Base-by-base conservation (phyloP, 1,140 invertebrate genomes). In the Octopus sinensis region DNA sequence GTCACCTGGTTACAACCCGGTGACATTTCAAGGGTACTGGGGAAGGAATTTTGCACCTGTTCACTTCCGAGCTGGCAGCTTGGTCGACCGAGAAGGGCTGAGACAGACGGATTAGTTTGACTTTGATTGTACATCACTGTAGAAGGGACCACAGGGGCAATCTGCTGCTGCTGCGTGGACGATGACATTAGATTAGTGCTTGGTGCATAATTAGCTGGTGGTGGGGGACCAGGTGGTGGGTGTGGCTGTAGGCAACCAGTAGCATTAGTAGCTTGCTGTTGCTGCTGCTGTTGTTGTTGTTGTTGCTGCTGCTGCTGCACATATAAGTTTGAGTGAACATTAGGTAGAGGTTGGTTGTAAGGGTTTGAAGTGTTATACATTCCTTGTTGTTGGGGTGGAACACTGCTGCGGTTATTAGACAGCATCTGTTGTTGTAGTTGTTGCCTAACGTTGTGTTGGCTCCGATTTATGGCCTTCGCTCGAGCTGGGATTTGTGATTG, bases 1-100 rank as follows among this genome's bases (percentile, higher is more conserved):
- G 89, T 89, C 0, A 91, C 91, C 81, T 91, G 89, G 84, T 91
- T 91, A 82, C 90, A 91, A 4, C 90, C 90, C 7, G 91, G 91
- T 0, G 90, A 91, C 87, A 89, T 89, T 84, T 89, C 89, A 83
- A 87, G 83, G 56, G 79, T 85, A 79, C 85, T 86, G 53, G 78
- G 80, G 51, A 73, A 82, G 56, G 68, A 56, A 54, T 52, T 79
- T 53, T 77, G 54, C 7, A 62, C 75, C 43, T 62, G 75, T 7
- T 80, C 77, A 5, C 54, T 53, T 5, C 51, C 52, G 43, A 82
- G n/a, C 76, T 84, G 83, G 7, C 82, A 76, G 51, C 71, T 56
- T 4, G 54, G 71, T 13, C 30, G 80, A 75, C 75, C 56, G 4
- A 53, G 17, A 43, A 43, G 30, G 30, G 53, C 56, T 81, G 54